These are phyloP conservation scores for Pyrochroa serraticornis DNA, from an alignment of 2,888 invertebrate species.

Conservation along the genomic window DNA sequence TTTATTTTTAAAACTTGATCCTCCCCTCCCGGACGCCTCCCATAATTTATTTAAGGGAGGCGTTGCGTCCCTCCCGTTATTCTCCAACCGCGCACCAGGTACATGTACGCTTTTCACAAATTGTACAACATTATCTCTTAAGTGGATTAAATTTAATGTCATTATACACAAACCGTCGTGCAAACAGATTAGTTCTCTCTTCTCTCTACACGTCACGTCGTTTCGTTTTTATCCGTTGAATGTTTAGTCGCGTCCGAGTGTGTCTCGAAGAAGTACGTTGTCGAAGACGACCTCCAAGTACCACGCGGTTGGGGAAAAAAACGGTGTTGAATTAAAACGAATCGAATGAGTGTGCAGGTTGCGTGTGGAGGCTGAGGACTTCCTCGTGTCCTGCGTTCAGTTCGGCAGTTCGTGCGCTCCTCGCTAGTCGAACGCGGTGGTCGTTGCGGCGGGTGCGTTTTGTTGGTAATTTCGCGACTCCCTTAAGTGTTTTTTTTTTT, in stretches of 20 bases:
- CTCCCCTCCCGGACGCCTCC: too few species aligned
- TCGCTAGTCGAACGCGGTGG: slow-evolving; percentile 12
- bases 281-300: too few species aligned
- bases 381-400: slow-evolving; percentile 11
- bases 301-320: not conserved
- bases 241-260: slow-evolving; percentile 7
- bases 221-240: slow-evolving; percentile 5
- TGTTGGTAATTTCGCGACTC: slow-evolving; percentile 2
- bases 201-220: slow-evolving; percentile 26
- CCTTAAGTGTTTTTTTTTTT: not conserved
- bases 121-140: slow-evolving; percentile 28
- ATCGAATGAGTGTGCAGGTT: slow-evolving; percentile 2
- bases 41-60: too few species aligned
- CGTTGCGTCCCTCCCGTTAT: not conserved
- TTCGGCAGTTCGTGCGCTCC: slow-evolving; percentile 11
- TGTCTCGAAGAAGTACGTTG: slow-evolving; percentile 1
- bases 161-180: slow-evolving; percentile 27
- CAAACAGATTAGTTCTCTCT: slow-evolving; percentile 24
- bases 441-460: slow-evolving; percentile 11
- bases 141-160: slow-evolving; percentile 29
- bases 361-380: slow-evolving; percentile 5
- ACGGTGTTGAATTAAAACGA: too few species aligned
- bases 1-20: not conserved
- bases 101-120: slow-evolving; percentile 9
- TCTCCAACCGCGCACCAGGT: slow-evolving; percentile 4